Percentiles rank a stretch among this genome's conserved stretches.
Evolutionary conservation across 2,888 invertebrate genomes (phyloP).

Genomic region (Athripsodes cinereus): DNA sequence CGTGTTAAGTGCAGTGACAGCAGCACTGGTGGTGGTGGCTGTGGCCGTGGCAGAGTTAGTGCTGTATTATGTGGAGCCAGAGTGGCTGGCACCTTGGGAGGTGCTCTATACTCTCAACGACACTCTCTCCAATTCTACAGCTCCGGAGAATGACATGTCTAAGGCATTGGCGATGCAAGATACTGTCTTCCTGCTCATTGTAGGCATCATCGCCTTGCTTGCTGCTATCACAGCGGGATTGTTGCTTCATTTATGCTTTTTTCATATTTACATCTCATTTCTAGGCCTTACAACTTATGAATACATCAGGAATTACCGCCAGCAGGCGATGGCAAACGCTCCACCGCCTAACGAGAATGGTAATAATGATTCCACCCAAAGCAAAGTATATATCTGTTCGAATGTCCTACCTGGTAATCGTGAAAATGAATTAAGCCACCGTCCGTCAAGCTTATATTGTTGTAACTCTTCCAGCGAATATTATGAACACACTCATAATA

Average conservation of each 20-base stretch:
- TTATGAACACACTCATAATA: constrained; percentile 34
- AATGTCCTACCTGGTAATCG: constrained; percentile 20
- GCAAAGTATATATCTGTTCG: constrained; percentile 24
- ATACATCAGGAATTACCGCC: constrained; percentile 59
- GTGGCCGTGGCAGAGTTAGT: constrained; percentile 66
- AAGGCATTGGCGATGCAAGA: constrained; percentile 40
- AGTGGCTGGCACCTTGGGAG: constrained; percentile 47
- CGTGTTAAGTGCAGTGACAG: constrained; percentile 69
- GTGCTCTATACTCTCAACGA: constrained; percentile 25
- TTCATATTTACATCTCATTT: constrained; percentile 80
- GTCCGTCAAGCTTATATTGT: constrained; percentile 39
- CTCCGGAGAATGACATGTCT: constrained; percentile 26
- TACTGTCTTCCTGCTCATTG: constrained; percentile 54
- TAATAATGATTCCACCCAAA: constrained; percentile 26
- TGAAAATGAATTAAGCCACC: constrained; percentile 28
- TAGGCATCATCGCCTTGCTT: constrained; percentile 55
- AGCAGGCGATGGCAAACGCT: constrained; percentile 32
- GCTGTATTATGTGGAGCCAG: constrained; percentile 55
- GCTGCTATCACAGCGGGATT: constrained; percentile 73
- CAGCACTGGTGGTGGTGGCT: constrained; percentile 62
- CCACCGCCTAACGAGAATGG: constrained; percentile 29
- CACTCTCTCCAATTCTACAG: constrained; percentile 21
- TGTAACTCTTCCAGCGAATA: constrained; percentile 40
- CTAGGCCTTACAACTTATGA: constrained; percentile 87
- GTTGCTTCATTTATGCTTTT: constrained; percentile 77